Percentiles rank a stretch among this genome's conserved stretches.
Evolutionary conservation across 1,140 invertebrate genomes (phyloP).

Genomic region (Penaeus indicus): DNA sequence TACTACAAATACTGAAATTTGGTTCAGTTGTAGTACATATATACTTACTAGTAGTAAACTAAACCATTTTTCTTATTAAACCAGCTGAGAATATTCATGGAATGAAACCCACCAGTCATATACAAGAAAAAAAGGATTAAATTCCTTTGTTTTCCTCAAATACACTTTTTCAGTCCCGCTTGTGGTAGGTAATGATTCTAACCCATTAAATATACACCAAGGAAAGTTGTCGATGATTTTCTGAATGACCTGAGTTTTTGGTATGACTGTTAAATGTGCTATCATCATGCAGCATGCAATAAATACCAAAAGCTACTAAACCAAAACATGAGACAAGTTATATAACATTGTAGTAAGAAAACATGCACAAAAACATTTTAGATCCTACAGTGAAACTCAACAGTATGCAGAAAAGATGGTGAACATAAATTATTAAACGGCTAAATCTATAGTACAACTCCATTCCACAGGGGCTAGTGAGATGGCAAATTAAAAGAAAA

Average conservation of each 20-base stretch:
- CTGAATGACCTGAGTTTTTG: constrained; percentile 62
- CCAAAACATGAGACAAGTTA: constrained; percentile 45
- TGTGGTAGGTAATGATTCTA: no score
- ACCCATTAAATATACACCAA: no score
- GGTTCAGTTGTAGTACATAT: no score
- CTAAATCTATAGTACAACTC: constrained; percentile 53
- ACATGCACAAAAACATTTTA: constrained; percentile 50
- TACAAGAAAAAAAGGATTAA: no score
- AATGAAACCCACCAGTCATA: no score
- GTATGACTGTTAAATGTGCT: constrained; percentile 59
- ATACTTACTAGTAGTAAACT: no score
- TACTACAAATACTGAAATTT: no score
- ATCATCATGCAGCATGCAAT: constrained; percentile 60
- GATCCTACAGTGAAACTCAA: constrained; percentile 54
- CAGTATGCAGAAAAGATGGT: constrained; percentile 59
- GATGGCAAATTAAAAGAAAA: constrained; percentile 30
- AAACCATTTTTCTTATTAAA: no score
- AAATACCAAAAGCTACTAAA: constrained; percentile 59
- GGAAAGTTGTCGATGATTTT: background rate
- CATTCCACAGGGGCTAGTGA: constrained; percentile 58
- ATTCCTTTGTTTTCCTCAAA: no score
- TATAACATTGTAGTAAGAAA: constrained; percentile 45
- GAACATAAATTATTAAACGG: constrained; percentile 55
- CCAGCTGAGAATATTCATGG: no score
- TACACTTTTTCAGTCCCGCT: no score